Base-by-base conservation (phyloP, 1,140 invertebrate genomes). In the Drosophila novamexicana region DNA sequence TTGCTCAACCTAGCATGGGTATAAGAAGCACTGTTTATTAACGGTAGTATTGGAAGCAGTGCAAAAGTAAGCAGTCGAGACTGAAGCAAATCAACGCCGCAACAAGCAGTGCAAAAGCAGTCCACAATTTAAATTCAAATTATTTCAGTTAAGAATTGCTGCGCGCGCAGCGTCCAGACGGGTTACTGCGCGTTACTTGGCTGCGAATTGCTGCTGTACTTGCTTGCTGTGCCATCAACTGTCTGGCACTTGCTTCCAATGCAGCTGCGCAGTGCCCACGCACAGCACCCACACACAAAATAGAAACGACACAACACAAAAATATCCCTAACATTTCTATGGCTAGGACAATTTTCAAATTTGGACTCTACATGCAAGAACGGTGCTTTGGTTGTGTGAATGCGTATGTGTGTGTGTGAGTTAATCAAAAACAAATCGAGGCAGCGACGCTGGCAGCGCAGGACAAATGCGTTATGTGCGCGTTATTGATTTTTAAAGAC, bases 401-500 rank as follows among this genome's bases (percentile, higher is more conserved):
- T 56, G 62, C 42, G 44, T 75, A 40, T 59, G 12, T 61, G 32
- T 58, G 50, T 70, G 62, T 75, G 67, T 56, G 65, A 74, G 64
- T 65, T 73, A 62, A 53, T 68, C 64, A 79, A 72, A 78, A 81
- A 67, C 57, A 85, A 81, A 81, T 77, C 62, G 81, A 69, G 66
- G 50, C 62, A 77, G 73, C 62, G 77, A 62, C 52, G 79, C 32
- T 57, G 53, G 10, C 47, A 16, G 57, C 36, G 14, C 14, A 18
- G 44, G 42, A 22, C 8, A 36, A 73, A 63, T 68, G 75, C 70
- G 71, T 65, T 72, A 53, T 36, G 73, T 85, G 69, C 81, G 69
- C 81, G 74, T 77, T 86, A 86, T 86, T 86, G 82, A 86, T 86
- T 86, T 86, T 88, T 67, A 69, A 63, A 42, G 3, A 34, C 36